Conservation (phyloP, 2,888 invertebrate genomes). For the Coleophora flavipennella region DNA sequence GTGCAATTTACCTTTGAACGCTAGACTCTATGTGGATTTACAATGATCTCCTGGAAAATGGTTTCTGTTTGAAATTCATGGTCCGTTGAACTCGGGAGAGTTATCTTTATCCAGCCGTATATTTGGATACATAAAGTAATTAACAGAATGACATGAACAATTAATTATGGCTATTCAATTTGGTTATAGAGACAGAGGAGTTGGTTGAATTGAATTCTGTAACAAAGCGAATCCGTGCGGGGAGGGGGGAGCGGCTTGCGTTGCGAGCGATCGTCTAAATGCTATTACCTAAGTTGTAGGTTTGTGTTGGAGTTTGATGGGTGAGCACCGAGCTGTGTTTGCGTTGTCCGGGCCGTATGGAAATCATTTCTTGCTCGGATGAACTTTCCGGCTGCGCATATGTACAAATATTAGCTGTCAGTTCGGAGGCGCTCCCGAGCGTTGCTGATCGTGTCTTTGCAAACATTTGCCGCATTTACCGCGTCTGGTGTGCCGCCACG, state of each 20-base stretch:
- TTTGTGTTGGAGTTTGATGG: slow-evolving; percentile 63
- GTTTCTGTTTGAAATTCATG: slow-evolving; percentile 11
- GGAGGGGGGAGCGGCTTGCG: slow-evolving; percentile 35
- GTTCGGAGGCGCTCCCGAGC: slow-evolving; percentile 35
- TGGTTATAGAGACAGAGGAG: slow-evolving; percentile 7
- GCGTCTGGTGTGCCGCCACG: slow-evolving; percentile 32
- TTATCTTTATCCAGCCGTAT: slow-evolving; percentile 12
- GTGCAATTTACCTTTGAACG: slow-evolving; percentile 14
- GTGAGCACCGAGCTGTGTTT: slow-evolving; percentile 44
- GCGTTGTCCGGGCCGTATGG: slow-evolving; percentile 53
- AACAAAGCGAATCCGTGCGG: slow-evolving; percentile 33
- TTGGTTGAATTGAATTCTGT: slow-evolving; percentile 22
- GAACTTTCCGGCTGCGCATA: slow-evolving; percentile 54
- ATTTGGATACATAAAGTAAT: slow-evolving; percentile 12
- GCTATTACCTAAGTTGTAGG: slow-evolving; percentile 64
- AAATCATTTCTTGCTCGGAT: slow-evolving; percentile 63
- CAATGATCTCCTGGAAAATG: slow-evolving; percentile 11
- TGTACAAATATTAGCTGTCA: slow-evolving; percentile 60
- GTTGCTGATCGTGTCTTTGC: slow-evolving; percentile 47
- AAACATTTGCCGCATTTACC: slow-evolving; percentile 39
- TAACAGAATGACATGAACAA: slow-evolving; percentile 11
- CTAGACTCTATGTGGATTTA: slow-evolving; percentile 6
- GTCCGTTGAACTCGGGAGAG: slow-evolving; percentile 12
- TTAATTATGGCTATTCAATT: slow-evolving; percentile 14
- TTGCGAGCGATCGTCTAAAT: slow-evolving; percentile 45